Percentiles rank a stretch among this genome's conserved stretches.
These are phyloP conservation scores for Megastigmus dorsalis DNA, from an alignment of 2,888 invertebrate genomes.

Conservation along the genomic window DNA sequence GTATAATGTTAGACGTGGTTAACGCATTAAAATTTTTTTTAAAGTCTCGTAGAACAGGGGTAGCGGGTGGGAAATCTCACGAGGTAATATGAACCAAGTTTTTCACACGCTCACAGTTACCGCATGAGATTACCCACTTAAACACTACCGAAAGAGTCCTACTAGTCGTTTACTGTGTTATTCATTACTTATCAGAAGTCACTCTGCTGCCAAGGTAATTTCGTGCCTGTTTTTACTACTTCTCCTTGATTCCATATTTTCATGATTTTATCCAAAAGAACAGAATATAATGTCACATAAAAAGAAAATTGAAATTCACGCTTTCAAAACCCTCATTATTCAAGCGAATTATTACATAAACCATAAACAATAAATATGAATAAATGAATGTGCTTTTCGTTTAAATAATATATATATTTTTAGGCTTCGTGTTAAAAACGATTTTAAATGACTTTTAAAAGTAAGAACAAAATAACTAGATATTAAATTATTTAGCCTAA, in stretches of 20 bases:
- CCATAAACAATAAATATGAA: not conserved
- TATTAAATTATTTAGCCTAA: too few relatives aligned
- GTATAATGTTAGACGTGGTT: conserved; percentile 14
- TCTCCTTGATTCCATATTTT: conserved; percentile 39
- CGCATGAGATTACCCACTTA: conserved; percentile 94
- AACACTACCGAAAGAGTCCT: conserved; percentile 68
- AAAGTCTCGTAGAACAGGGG: conserved; percentile 71
- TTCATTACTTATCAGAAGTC: conserved; percentile 29
- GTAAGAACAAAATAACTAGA: too few relatives aligned
- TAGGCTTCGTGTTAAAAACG: conserved; percentile 34
- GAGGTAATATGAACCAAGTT: conserved; percentile 86
- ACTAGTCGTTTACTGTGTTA: conserved; percentile 25
- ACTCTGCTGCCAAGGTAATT: conserved; percentile 31
- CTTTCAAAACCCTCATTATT: conserved; percentile 5
- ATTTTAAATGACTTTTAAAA: too few relatives aligned
- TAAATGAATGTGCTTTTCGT: not conserved
- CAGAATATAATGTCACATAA: not conserved
- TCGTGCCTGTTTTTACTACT: conserved; percentile 29
- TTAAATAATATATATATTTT: not conserved
- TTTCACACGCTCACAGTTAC: conserved; percentile 91
- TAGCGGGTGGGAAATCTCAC: conserved; percentile 86
- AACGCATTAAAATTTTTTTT: conserved; percentile 29
- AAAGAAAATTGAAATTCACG: not conserved
- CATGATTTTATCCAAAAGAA: not conserved
- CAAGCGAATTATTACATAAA: conserved; percentile 28